Evolutionary conservation across 2,797 vertebrate genomes (phyloP).

Genomic region (Sebastes trivittatus): DNA sequence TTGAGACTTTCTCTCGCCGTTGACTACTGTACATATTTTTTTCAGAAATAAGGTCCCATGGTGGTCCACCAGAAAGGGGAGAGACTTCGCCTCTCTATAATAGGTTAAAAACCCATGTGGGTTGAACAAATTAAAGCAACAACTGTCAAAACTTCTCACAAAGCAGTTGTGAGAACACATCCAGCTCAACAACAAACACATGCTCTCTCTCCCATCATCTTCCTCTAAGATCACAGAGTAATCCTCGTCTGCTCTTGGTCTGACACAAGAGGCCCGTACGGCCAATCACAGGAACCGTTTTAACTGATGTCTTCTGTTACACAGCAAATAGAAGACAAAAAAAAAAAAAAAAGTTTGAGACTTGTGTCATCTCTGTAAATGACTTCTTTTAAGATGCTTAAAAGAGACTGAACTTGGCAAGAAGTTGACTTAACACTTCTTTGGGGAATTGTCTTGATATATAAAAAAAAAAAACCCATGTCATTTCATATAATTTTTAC

Average conservation of each 20-base stretch:
- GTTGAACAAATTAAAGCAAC: constrained; percentile 38
- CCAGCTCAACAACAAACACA: constrained; percentile 17
- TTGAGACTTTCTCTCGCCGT: no score
- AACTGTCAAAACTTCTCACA: constrained; percentile 11
- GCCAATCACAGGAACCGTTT: constrained; percentile 22
- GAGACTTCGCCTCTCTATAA: no score
- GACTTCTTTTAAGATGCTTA: background rate
- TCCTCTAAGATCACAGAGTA: constrained; percentile 36
- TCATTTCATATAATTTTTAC: constrained; percentile 7
- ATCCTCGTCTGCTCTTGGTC: constrained; percentile 24
- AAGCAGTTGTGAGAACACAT: constrained; percentile 9
- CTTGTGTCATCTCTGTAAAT: constrained; percentile 15
- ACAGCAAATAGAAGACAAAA: constrained; percentile 8
- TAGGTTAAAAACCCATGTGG: background rate
- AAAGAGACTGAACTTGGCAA: constrained; percentile 1
- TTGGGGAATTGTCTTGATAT: constrained; percentile 35
- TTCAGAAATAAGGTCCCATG: no score
- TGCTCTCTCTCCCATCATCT: constrained; percentile 5
- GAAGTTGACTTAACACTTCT: constrained; percentile 12
- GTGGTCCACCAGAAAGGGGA: no score
- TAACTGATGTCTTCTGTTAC: constrained; percentile 5
- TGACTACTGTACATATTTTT: no score
- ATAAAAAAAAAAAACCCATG: background rate
- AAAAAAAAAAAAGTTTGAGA: constrained; percentile 4
- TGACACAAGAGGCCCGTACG: constrained; percentile 10